A percentile compares a stretch with the other conserved stretches of the same genome.
Conservation (phyloP, 2,888 invertebrate species). For the Calephelis perditalis region DNA sequence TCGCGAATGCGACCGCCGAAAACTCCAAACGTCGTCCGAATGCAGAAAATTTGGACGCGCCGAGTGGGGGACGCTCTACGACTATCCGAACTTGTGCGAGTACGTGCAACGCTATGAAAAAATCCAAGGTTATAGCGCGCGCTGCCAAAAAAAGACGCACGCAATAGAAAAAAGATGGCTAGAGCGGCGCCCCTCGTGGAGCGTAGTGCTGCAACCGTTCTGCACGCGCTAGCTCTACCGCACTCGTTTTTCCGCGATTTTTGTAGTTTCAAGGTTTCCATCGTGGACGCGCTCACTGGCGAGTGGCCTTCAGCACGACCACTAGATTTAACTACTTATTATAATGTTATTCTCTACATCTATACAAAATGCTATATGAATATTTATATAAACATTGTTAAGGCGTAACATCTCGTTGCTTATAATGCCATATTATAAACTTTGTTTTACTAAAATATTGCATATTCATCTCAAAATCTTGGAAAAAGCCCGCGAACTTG, state of each 20-base stretch:
- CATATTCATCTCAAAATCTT: too few species aligned
- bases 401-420: too few species aligned
- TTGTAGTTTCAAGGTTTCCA: conserved; percentile 22
- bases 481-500: too few species aligned
- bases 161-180: conserved; percentile 73
- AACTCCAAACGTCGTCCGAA: conserved; percentile 70
- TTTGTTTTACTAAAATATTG: too few species aligned
- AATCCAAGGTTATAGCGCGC: conserved; percentile 76
- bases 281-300: conserved; percentile 7
- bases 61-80: conserved; percentile 75
- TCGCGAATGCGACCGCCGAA: conserved; percentile 75
- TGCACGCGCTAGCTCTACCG: conserved; percentile 52
- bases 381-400: too few species aligned
- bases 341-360: not conserved
- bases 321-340: conserved; percentile 11
- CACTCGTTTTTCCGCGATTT: conserved; percentile 30
- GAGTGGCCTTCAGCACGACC: conserved; percentile 12
- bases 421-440: too few species aligned
- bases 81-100: conserved; percentile 73
- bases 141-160: conserved; percentile 77
- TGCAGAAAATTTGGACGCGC: conserved; percentile 76
- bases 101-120: conserved; percentile 77
- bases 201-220: conserved; percentile 58
- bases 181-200: conserved; percentile 66
- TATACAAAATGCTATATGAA: not conserved